Evolutionary conservation across 2,113 vertebrate species (phyloP).

Genomic region (Bungarus multicinctus): DNA sequence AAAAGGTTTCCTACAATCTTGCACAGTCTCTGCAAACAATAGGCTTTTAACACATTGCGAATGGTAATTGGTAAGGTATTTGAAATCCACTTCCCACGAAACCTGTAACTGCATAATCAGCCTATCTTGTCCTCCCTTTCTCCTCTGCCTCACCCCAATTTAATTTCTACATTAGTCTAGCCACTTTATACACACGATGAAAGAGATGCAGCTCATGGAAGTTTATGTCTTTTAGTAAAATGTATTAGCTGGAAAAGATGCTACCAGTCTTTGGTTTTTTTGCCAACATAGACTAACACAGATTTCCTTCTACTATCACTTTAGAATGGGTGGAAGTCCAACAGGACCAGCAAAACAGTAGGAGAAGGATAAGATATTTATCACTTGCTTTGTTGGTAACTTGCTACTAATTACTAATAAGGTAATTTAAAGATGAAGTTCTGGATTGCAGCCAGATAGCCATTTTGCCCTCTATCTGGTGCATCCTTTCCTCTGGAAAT

Average conservation of each 20-base stretch:
- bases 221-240: neutral
- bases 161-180: neutral
- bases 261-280: neutral
- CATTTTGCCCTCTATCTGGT: neutral
- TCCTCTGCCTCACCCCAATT: neutral
- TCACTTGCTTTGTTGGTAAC: neutral
- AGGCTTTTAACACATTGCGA: neutral
- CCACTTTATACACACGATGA: neutral
- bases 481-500: neutral
- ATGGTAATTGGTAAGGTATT: neutral
- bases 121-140: neutral
- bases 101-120: neutral
- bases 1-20: neutral
- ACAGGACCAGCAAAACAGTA: neutral
- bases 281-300: neutral
- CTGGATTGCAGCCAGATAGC: neutral
- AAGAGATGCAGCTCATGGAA: neutral
- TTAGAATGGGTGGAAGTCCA: neutral
- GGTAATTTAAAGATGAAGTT: neutral
- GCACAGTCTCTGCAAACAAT: neutral
- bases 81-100: neutral
- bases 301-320: neutral
- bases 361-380: neutral
- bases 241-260: neutral
- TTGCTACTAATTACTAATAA: neutral